These are phyloP conservation scores for Epizoanthus stellaris DNA, from an alignment of 92 coral and sea anemone species.

Conservation along the genomic window DNA sequence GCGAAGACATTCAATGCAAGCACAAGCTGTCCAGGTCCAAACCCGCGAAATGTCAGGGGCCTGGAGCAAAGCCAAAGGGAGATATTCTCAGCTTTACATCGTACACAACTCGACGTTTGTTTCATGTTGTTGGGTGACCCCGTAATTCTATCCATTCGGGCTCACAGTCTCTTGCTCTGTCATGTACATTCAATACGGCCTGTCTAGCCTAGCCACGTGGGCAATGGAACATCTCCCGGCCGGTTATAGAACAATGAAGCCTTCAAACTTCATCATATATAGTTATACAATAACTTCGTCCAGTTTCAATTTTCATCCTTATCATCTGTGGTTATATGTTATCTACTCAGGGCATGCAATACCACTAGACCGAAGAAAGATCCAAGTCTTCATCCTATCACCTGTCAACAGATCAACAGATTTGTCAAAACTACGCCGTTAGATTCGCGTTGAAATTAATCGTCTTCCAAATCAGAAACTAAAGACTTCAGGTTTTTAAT, in stretches of 20 bases:
- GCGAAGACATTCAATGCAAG: constrained; percentile 3
- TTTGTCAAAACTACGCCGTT: no score
- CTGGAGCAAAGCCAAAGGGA: constrained; percentile 34
- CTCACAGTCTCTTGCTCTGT: not conserved
- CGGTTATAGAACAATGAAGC: constrained; percentile 30
- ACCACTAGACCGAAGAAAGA: no score
- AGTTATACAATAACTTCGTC: not conserved
- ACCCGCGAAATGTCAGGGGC: constrained; percentile 23
- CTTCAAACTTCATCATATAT: not conserved
- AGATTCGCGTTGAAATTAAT: no score
- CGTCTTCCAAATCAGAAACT: no score
- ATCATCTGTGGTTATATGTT: not conserved
- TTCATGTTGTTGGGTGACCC: constrained; percentile 10
- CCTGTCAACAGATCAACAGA: no score
- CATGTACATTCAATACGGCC: constrained; percentile 23
- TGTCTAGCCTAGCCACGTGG: constrained; percentile 55
- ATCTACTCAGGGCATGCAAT: no score
- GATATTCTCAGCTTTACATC: not conserved
- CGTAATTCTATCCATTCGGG: constrained; percentile 43
- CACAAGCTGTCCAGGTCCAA: not conserved
- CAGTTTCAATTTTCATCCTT: not conserved
- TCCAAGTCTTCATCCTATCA: no score
- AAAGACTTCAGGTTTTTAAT: no score
- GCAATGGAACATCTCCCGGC: not conserved
- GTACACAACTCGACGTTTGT: constrained; percentile 39